Percentiles rank a stretch among this genome's conserved stretches.
Evolutionary conservation across 2,888 invertebrate genomes (phyloP).

Genomic region (Diaphora mendica): DNA sequence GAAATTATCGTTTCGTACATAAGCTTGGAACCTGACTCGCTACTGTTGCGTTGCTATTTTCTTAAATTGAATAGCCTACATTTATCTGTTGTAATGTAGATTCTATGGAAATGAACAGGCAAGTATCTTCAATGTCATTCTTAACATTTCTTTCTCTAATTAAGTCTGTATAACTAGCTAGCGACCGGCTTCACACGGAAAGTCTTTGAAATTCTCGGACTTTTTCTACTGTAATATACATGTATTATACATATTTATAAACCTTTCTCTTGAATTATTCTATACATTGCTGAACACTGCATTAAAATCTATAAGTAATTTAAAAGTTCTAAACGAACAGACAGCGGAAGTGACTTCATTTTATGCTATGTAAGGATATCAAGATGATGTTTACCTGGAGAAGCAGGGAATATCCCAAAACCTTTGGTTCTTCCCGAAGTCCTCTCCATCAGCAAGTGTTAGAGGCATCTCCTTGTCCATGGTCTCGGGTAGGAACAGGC

Average conservation of each 20-base stretch:
- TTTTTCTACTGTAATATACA: no score
- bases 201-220: no score
- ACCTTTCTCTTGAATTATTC: no score
- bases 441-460: slow-evolving; percentile 94
- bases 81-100: background rate
- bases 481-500: slow-evolving; percentile 94
- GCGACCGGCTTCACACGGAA: no score
- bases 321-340: no score
- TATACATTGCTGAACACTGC: no score
- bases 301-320: no score
- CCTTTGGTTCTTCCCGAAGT: slow-evolving; percentile 92
- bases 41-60: background rate
- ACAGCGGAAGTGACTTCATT: no score
- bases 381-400: slow-evolving; percentile 80
- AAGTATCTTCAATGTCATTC: background rate
- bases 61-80: background rate
- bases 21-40: background rate
- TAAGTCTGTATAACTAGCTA: background rate
- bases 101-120: background rate
- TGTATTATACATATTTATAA: no score
- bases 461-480: slow-evolving; percentile 94
- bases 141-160: background rate
- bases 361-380: no score
- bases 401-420: slow-evolving; percentile 94
- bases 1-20: background rate